A percentile compares a stretch with the other conserved stretches of the same genome.
Conservation (phyloP, 2,113 vertebrate genomes). For the Catagonus wagneri region DNA sequence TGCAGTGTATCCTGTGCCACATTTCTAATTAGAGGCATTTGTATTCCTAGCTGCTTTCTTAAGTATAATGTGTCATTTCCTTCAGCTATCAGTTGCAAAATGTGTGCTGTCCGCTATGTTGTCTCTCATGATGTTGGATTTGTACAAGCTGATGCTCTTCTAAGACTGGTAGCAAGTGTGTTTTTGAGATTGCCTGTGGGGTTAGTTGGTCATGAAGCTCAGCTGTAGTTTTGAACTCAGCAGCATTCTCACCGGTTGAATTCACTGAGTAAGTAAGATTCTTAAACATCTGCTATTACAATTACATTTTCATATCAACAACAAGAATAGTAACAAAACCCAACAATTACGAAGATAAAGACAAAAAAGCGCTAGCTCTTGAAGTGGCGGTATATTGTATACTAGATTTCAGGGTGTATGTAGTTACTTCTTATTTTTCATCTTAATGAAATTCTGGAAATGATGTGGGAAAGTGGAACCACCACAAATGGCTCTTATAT, state of each 20-base stretch:
- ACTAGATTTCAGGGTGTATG: neutral
- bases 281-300: neutral
- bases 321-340: neutral
- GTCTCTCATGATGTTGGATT: neutral
- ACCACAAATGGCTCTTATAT: neutral
- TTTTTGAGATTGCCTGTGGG: neutral
- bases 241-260: neutral
- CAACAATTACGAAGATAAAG: neutral
- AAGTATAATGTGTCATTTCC: neutral
- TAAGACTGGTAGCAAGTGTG: neutral
- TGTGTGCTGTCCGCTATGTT: neutral
- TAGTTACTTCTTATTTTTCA: slow-evolving; percentile 42
- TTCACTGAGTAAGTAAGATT: slow-evolving; percentile 21
- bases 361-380: neutral
- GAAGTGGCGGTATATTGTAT: neutral
- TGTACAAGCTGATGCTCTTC: neutral
- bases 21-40: neutral
- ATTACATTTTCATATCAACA: slow-evolving; percentile 31
- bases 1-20: neutral
- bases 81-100: neutral
- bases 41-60: neutral
- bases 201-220: neutral
- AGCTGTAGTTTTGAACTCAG: neutral
- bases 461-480: neutral
- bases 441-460: slow-evolving; percentile 22